Percentiles rank a stretch among this genome's conserved stretches.
Evolutionary conservation across 2,888 invertebrate species (phyloP).

Genomic region (Prosapia bicincta): DNA sequence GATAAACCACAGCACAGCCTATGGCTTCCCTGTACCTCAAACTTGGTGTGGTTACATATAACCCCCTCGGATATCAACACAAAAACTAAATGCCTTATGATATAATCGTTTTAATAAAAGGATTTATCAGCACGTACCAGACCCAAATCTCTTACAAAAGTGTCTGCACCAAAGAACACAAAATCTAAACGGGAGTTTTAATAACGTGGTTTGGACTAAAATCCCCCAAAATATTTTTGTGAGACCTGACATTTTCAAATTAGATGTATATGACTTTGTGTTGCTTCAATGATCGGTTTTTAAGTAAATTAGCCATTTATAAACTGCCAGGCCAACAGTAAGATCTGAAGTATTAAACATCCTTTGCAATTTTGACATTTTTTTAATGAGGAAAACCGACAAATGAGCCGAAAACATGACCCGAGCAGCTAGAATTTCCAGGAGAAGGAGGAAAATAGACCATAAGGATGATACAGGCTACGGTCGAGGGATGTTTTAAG

Average conservation of each 20-base stretch:
- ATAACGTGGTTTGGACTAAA: conserved; percentile 8
- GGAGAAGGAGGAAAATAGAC: conserved; percentile 10
- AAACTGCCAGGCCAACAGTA: conserved; percentile 4
- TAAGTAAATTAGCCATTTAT: conserved; percentile 6
- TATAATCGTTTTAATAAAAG: conserved; percentile 13
- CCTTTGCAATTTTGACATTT: background rate
- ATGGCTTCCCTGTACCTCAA: conserved; percentile 1
- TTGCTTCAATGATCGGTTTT: conserved; percentile 8
- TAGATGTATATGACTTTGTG: background rate
- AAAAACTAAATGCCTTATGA: conserved; percentile 3
- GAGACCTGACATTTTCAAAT: conserved; percentile 7
- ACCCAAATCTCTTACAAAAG: conserved; percentile 12
- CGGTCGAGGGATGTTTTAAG: conserved; percentile 13
- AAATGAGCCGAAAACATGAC: conserved; percentile 13
- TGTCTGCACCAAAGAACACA: conserved; percentile 11
- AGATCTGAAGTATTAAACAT: conserved; percentile 15
- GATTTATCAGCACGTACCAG: conserved; percentile 6
- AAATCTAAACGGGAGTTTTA: conserved; percentile 10
- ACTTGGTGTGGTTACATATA: conserved; percentile 15
- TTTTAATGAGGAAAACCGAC: conserved; percentile 4
- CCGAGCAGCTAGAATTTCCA: conserved; percentile 7
- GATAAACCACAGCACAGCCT: conserved; percentile 11
- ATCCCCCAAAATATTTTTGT: conserved; percentile 14
- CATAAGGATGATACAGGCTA: conserved; percentile 8
- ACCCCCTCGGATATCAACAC: conserved; percentile 8